phyloP scores from a whole-genome alignment of 2,888 invertebrate species.

The Ophraella communa region DNA sequence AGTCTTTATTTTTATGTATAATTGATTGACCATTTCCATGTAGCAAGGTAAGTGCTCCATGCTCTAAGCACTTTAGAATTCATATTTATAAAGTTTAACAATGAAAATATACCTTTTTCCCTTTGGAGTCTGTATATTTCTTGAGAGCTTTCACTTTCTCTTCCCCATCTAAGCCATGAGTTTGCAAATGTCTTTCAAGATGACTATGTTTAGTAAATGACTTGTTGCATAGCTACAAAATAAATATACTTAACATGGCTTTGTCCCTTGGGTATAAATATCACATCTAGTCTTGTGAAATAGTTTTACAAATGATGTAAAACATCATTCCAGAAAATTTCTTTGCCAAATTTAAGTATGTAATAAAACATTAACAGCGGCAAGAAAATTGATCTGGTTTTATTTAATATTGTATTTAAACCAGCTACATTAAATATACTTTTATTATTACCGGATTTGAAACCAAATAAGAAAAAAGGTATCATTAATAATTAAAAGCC shows the following conservation, averaged over 20 bases:
- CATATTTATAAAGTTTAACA: not conserved
- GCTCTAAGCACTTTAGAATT: not conserved
- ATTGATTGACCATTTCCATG: not conserved
- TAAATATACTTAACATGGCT: not conserved
- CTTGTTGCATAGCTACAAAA: conserved; percentile 54
- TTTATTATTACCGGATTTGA: too few species aligned
- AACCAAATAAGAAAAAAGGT: too few species aligned
- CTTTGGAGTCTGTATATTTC: conserved; percentile 35
- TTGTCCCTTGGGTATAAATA: conserved; percentile 1
- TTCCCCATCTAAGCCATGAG: conserved; percentile 48
- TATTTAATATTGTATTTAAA: too few species aligned
- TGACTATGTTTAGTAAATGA: conserved; percentile 54
- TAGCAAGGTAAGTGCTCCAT: not conserved
- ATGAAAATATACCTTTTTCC: conserved; percentile 45
- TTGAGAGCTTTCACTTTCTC: conserved; percentile 32
- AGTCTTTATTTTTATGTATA: too few species aligned
- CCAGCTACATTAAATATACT: too few species aligned
- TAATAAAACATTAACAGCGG: not conserved
- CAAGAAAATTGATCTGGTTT: too few species aligned
- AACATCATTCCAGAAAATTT: not conserved
- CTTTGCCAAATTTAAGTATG: not conserved
- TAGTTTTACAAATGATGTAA: not conserved
- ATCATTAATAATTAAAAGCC: too few species aligned
- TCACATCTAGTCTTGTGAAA: not conserved
- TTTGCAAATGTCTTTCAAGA: conserved; percentile 51